Evolutionary conservation across 2,113 vertebrate species (phyloP), one percentile per base, ranked within the genome.

Genomic region (Canis aureus): DNA sequence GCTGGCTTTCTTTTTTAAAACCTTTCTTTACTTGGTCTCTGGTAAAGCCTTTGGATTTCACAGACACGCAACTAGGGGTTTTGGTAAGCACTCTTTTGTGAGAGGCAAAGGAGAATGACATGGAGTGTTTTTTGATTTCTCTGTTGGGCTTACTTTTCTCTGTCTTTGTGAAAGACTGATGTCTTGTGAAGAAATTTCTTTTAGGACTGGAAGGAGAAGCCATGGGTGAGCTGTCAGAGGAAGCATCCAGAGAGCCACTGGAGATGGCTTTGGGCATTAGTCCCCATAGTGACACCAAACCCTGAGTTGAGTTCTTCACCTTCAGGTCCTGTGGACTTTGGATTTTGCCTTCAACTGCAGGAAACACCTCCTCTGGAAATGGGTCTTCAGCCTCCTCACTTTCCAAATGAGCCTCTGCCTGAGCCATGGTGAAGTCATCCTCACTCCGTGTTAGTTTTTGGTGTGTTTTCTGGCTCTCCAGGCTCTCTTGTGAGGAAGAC

Each of bases 361-460:
- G 84, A 97, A 99, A 98, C 55, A 98, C 99, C 73, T 99, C 99
- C 20, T 99, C 98, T 0, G 99, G 98, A 95, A 99, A 99, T 2
- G 92, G 99, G 97, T 99, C 99, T 86, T 99, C 99, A 8, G 99
- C 83, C 6, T 98, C 96, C 91, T 98, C 98, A 4, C 97, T 92
- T 3, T 97, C 97, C n/a, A 98, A 98, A 19, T 73, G 73, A 19
- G 96, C 89, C 35, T 97, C 94, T 7, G 97, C 97, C 51, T 17
- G 93, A 59, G 97, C 97, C 95, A 97, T 0, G 0, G 99, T 98
- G 98, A 99, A 99, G 98, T 99, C 98, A 2, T 99, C 99, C 2
- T 99, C 99, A 60, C 99, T 99, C 95, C 99, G 99, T 8, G 99
- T 99, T 69, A 99, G 98, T 73, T 98, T 98, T 57, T 98, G 97